Evolutionary conservation across 2,113 vertebrate species (phyloP), one percentile per base, ranked within the genome.

Genomic region (Aegithalos caudatus): DNA sequence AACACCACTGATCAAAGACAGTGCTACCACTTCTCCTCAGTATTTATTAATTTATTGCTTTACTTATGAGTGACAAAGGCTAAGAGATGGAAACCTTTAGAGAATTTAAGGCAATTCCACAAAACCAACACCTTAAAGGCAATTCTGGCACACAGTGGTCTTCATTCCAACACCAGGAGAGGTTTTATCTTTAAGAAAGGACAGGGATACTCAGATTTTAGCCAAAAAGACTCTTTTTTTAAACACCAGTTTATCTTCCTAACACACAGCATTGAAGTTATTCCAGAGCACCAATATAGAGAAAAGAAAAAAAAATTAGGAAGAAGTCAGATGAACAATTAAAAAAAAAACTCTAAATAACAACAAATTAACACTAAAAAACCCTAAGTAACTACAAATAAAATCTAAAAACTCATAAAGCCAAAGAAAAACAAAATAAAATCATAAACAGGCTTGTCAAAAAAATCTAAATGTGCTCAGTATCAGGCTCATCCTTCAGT

Each of bases 61-160:
- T 76, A 40, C 48, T 93, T 25, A 56, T 6, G 3, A 40, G 33
- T 29, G 56, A 35, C 38, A 81, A 90, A 94, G 76, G 86, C 64
- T 24, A 15, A 86, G 37, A 81, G 48, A 86, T 14, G 66, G n/a
- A 58, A 77, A 66, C 10, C 67, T 65, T 0, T 1, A 40, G 24
- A 86, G 76, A 42, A 60, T 94, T 97, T 96, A 97, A 97, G 96
- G 96, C 95, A 96, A 72, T 45, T 61, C 28, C 40, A 87, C n/a
- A 45, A 66, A 69, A 66, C 4, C 60, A 57, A 60, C 51, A 74
- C 48, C 61, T n/a, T 7, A n/a, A 79, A 42, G 61, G 91, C 20
- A 45, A 57, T 89, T 24, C 58, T 3, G 12, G 61, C 51, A 71
- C 81, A 40, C 22, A n/a, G 54, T 21, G 29, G 15, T 71, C 65